phyloP scores from a whole-genome alignment of 1,140 invertebrate species.

The Nephila pilipes region DNA sequence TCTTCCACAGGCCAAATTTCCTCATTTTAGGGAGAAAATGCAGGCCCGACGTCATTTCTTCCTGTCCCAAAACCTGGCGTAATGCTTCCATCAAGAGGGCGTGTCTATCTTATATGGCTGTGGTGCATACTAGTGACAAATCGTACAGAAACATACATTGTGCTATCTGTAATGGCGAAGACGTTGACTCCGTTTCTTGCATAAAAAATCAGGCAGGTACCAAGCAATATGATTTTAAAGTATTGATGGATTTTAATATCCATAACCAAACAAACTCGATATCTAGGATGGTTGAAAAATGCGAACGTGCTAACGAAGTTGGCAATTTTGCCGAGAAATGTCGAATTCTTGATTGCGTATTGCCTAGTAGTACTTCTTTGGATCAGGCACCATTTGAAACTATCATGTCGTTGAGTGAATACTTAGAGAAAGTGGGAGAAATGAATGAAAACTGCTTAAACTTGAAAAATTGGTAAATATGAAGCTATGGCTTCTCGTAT shows the following conservation, averaged over 20 bases:
- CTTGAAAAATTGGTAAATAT: too few species aligned
- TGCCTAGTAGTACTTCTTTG: not conserved
- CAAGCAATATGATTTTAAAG: not conserved
- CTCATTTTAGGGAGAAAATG: not conserved
- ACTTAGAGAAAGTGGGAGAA: too few species aligned
- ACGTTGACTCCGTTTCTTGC: not conserved
- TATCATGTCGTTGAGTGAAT: too few species aligned
- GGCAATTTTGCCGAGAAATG: conserved; percentile 84
- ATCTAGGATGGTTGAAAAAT: not conserved
- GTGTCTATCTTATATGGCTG: conserved; percentile 4
- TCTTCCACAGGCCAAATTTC: not conserved
- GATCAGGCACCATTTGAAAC: too few species aligned
- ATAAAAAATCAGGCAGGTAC: too few species aligned
- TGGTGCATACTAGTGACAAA: not conserved
- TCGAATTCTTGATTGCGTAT: conserved; percentile 80
- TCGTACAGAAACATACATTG: conserved; percentile 34
- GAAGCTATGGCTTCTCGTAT: too few species aligned
- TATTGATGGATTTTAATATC: conserved; percentile 56
- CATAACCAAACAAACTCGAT: not conserved
- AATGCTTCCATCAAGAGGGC: not conserved
- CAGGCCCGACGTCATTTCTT: not conserved
- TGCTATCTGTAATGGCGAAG: conserved; percentile 11
- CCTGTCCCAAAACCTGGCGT: not conserved
- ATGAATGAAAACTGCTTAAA: too few species aligned
- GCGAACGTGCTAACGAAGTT: conserved; percentile 80